phyloP scores from a whole-genome alignment of 2,888 invertebrate genomes.

The Neelides folsomi region DNA sequence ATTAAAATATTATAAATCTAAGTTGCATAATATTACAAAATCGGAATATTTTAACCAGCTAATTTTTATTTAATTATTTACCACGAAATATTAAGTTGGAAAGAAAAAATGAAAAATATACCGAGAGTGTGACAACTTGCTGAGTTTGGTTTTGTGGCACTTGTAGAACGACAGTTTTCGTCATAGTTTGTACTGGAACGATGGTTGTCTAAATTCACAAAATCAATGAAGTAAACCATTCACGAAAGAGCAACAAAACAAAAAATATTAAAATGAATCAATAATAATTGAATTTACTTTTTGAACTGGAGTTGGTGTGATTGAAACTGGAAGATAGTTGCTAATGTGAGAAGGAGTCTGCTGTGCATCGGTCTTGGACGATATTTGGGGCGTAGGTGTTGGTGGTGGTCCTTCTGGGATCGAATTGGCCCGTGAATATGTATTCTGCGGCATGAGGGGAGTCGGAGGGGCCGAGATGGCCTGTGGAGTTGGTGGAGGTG shows the following conservation, averaged over 20 bases:
- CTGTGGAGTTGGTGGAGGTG: constrained; percentile 35
- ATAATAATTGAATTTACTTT: background rate
- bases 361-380: background rate
- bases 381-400: constrained; percentile 21
- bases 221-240: too few species aligned
- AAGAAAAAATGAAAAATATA: constrained; percentile 8
- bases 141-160: constrained; percentile 29
- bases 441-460: background rate
- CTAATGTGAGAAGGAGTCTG: background rate
- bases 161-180: constrained; percentile 32
- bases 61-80: too few species aligned
- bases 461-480: constrained; percentile 18
- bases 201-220: constrained; percentile 11
- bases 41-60: too few species aligned
- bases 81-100: too few species aligned
- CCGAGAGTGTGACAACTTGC: constrained; percentile 32
- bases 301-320: constrained; percentile 8
- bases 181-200: constrained; percentile 23
- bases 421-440: constrained; percentile 5
- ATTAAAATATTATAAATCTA: too few species aligned
- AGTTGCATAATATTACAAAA: too few species aligned
- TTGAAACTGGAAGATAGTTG: constrained; percentile 10
- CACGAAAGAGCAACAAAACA: too few species aligned
- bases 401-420: constrained; percentile 25
- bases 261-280: constrained; percentile 1